Conservation (phyloP, 2,797 vertebrate species). For the Notamacropus eugenii region DNA sequence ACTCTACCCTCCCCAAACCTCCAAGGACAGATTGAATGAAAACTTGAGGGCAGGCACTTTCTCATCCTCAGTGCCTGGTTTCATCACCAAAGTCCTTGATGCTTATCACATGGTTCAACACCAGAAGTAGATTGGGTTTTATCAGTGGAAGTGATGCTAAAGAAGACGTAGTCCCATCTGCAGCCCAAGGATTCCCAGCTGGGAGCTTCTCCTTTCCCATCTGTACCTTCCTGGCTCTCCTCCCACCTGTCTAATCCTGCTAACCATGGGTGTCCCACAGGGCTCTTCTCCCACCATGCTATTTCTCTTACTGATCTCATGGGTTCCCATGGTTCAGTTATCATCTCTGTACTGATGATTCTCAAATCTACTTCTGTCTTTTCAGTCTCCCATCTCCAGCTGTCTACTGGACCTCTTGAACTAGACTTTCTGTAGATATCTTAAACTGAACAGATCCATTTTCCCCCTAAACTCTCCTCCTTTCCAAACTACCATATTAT, state of each 20-base stretch:
- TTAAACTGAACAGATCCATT: background rate
- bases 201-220: background rate
- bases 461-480: background rate
- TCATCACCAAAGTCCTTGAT: background rate
- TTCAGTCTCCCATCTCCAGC: background rate
- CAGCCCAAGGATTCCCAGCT: background rate
- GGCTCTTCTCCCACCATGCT: background rate
- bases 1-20: background rate
- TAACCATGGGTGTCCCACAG: background rate
- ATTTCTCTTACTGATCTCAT: too few species aligned
- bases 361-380: background rate
- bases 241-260: background rate
- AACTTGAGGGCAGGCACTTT: background rate
- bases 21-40: background rate
- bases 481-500: background rate
- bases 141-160: background rate
- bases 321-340: background rate
- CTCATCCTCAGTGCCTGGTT: background rate
- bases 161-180: background rate
- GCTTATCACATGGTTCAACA: background rate
- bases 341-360: too few species aligned
- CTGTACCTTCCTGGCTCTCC: background rate
- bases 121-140: background rate
- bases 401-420: background rate
- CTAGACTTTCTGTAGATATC: background rate